Conservation (phyloP, 2,113 vertebrate species). For the Pogona vitticeps region DNA sequence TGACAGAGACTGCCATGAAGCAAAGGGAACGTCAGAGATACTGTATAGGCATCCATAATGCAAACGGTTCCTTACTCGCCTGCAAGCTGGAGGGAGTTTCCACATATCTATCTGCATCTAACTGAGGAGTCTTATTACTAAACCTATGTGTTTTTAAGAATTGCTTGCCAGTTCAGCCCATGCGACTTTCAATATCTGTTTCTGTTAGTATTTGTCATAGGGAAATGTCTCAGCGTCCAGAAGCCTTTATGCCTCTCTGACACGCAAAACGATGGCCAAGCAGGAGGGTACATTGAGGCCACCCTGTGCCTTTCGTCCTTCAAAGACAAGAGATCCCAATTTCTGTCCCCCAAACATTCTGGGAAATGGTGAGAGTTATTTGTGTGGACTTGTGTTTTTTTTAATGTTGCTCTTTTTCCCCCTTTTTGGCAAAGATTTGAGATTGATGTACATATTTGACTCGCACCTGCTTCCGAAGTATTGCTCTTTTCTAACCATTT, state of each 20-base stretch:
- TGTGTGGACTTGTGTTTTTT: conserved; percentile 38
- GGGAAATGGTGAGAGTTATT: conserved; percentile 51
- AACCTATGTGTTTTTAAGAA: conserved; percentile 26
- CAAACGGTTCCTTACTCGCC: conserved; percentile 20
- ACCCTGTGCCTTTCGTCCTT: conserved; percentile 70
- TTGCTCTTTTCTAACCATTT: conserved; percentile 42
- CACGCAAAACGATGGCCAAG: conserved; percentile 34
- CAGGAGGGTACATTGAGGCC: conserved; percentile 58
- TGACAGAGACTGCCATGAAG: conserved; percentile 7
- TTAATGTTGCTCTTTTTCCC: neutral
- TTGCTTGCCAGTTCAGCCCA: conserved; percentile 26
- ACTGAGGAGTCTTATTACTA: conserved; percentile 26
- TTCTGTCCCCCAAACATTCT: conserved; percentile 47
- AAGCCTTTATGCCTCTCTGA: conserved; percentile 20
- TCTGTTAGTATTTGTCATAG: conserved; percentile 58
- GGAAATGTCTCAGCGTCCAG: conserved; percentile 45
- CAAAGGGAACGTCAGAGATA: conserved; percentile 24
- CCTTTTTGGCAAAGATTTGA: conserved; percentile 21
- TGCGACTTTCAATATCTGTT: conserved; percentile 42
- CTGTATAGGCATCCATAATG: conserved; percentile 7
- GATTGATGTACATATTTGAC: conserved; percentile 35
- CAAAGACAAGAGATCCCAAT: conserved; percentile 30
- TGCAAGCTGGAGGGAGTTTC: neutral
- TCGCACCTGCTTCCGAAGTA: conserved; percentile 9
- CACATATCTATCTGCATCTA: conserved; percentile 34